Evolutionary conservation across 2,113 vertebrate species (phyloP).

Genomic region (Campylorhamphus procurvoides): DNA sequence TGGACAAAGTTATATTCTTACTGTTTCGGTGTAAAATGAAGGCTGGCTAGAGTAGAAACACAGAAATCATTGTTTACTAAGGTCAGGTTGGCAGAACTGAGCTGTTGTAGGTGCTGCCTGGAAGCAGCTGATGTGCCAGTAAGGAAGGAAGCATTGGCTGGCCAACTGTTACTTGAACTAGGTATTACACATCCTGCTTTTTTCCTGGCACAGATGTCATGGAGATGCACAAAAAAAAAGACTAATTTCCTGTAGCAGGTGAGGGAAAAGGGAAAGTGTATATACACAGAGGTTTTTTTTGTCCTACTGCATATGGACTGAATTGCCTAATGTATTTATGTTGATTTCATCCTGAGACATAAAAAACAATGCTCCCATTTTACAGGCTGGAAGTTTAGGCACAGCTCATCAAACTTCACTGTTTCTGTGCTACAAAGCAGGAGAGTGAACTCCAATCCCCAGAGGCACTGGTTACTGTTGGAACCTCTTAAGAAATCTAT

Average conservation of each 20-base stretch:
- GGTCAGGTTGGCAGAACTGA: not conserved
- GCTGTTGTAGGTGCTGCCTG: not conserved
- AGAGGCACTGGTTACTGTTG: not conserved
- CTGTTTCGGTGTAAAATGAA: not conserved
- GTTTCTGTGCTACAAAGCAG: not conserved
- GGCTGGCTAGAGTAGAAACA: not conserved
- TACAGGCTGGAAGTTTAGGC: not conserved
- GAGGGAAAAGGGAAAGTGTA: not conserved
- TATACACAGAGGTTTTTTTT: not conserved
- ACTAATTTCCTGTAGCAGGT: not conserved
- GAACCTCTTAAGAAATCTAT: not conserved
- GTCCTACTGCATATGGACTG: not conserved
- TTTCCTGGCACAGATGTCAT: not conserved
- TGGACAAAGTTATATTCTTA: not conserved
- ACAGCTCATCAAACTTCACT: not conserved
- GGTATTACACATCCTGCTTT: not conserved
- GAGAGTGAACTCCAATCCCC: not conserved
- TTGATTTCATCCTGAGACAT: not conserved
- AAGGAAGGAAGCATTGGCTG: not conserved
- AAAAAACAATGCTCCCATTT: not conserved
- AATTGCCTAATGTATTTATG: not conserved
- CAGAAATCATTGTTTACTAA: not conserved
- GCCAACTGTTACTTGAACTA: not conserved
- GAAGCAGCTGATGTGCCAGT: not conserved
- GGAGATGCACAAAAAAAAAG: not conserved